Evolutionary conservation across 2,113 vertebrate species (phyloP), one percentile per base, ranked within the genome.

Genomic region (Megaleporinus macrocephalus): DNA sequence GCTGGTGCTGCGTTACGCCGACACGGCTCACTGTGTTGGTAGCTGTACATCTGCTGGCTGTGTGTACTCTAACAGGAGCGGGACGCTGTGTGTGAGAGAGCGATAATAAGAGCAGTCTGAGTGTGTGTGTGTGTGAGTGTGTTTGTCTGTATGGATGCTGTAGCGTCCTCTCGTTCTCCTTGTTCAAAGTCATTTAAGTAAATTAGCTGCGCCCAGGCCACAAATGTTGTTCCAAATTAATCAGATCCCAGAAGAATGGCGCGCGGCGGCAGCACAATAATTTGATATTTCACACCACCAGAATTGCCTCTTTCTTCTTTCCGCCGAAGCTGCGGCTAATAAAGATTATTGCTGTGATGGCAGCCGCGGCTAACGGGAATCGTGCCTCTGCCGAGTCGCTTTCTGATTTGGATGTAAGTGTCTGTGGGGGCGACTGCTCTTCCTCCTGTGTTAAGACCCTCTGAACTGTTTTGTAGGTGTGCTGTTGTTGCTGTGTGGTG

Each of bases 171-270:
- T 75, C 77, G 57, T 76, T 70, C 53, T 63, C 71, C 73, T 79
- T 73, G 36, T 77, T 80, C 82, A 79, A 61, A 79, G 24, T 36
- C 14, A 53, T 86, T 87, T 62, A 76, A 68, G 41, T 69, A 77
- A 73, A 82, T 84, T 81, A 76, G 47, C 63, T 76, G 76, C 22
- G 72, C 81, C 53, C 59, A 12, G 6, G 51, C 73, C 82, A 73
- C 71, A 73, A 80, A 78, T 86, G 73, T 81, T 83, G 36, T 47
- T 82, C 36, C 62, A 61, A 79, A 89, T 83, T 24, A 82, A 81
- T 76, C 47, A 83, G 78, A 55, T 87, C 73, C 47, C 79, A 59
- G 33, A 18, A 69, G 68, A 77, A 63, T 6, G 26, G 16, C 16
- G 30, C 73, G 44, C 75, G 69, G 26, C 84, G 81, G 87, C 85